Evolutionary conservation across 1,140 invertebrate species (phyloP).

Genomic region (Halictus rubicundus): DNA sequence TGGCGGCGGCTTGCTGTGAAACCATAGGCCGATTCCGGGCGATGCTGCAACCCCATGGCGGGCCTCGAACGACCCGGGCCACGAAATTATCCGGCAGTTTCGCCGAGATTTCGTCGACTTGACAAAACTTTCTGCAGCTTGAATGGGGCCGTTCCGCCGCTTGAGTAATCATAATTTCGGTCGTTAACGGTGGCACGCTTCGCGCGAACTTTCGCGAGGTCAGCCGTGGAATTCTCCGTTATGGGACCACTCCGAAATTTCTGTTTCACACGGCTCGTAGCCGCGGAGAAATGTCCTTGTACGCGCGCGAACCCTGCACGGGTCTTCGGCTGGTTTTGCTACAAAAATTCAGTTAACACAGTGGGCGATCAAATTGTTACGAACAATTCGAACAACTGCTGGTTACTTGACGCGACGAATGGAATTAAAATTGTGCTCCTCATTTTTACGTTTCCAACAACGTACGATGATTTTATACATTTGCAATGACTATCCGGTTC

Average conservation of each 20-base stretch:
- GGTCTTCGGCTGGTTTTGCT: no score
- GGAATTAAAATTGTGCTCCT: no score
- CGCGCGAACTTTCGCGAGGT: conserved; percentile 1
- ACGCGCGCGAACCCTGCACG: no score
- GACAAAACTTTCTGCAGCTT: conserved; percentile 12
- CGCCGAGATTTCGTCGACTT: neutral
- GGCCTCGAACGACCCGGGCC: conserved; percentile 48
- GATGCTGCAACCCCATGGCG: conserved; percentile 58
- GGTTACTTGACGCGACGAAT: no score
- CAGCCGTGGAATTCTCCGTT: neutral
- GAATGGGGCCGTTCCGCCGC: conserved; percentile 12
- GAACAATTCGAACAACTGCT: no score
- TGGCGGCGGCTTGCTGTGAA: conserved; percentile 65
- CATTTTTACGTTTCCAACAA: no score
- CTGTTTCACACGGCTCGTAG: no score
- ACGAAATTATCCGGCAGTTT: conserved; percentile 47
- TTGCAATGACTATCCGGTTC: no score
- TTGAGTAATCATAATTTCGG: conserved; percentile 38
- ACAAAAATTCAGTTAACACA: no score
- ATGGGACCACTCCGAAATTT: neutral
- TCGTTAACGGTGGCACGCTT: conserved; percentile 36
- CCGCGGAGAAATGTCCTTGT: no score
- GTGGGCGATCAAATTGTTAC: no score
- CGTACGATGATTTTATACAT: no score
- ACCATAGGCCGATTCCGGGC: conserved; percentile 59